Conservation (phyloP, 2,113 vertebrate genomes). For the Crotophaga sulcirostris region DNA sequence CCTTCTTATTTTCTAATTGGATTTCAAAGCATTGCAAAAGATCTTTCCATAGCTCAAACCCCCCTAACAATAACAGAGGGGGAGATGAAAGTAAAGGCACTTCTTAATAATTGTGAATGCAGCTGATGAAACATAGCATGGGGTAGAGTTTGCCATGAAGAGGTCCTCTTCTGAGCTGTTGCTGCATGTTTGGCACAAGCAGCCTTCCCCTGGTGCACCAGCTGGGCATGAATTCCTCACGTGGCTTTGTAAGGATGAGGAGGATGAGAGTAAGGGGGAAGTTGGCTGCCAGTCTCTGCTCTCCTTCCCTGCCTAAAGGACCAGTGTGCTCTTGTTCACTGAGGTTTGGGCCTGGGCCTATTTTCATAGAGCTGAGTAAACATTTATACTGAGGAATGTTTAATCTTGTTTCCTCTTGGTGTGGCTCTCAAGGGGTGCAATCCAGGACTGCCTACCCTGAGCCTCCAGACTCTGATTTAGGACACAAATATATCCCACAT, state of each 20-base stretch:
- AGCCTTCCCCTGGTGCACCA: fast-evolving
- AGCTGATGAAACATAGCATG: not conserved
- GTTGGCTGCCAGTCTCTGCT: not conserved
- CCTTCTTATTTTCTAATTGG: constrained; percentile 7
- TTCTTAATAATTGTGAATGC: not conserved
- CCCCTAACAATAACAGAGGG: constrained; percentile 21
- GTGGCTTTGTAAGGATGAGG: not conserved
- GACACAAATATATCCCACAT: fast-evolving
- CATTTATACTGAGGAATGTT: not conserved
- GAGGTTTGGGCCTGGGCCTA: not conserved
- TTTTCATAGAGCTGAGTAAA: constrained; percentile 40
- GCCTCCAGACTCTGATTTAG: not conserved
- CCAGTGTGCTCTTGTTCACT: not conserved
- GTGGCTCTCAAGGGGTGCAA: not conserved
- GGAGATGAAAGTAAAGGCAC: constrained; percentile 34
- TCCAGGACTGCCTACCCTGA: fast-evolving
- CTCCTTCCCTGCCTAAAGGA: not conserved
- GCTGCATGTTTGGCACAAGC: not conserved
- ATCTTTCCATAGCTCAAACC: constrained; percentile 52
- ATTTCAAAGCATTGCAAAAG: constrained; percentile 57
- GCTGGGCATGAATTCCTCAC: not conserved
- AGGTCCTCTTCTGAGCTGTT: not conserved
- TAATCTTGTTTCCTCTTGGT: constrained; percentile 27
- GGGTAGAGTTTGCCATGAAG: not conserved
- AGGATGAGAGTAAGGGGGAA: not conserved